Evolutionary conservation across 2,888 invertebrate genomes (phyloP), one percentile per base, ranked within the genome.

Genomic region (Patella ulyssiponensis): DNA sequence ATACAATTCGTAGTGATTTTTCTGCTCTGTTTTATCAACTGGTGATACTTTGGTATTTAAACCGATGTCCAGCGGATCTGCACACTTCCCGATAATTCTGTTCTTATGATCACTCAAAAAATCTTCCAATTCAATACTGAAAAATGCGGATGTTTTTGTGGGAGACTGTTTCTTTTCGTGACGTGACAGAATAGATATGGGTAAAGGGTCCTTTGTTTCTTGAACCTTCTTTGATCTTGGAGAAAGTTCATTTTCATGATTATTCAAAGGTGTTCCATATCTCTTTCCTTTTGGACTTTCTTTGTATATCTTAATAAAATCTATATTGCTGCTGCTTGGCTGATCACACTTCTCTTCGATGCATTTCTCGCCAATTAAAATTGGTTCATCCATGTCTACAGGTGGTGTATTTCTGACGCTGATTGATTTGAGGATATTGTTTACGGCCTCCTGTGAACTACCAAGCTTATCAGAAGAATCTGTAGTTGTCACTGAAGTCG

Each of bases 91-190:
- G 1, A 74, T 14, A 14, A 56, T 33, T 17, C 20, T 56, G 3
- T 73, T 75, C 70, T 76, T 74, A 17, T 51, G 56, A 71, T 75
- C 74, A 73, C 80, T 78, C 17, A 88, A 76, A 76, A 85, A 88
- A 44, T 80, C 77, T 71, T 88, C 86, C 17, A 88, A 78, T 72
- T 83, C 83, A 75, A 81, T 78, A 82, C 88, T 86, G 52, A 80
- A 71, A 79, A 88, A 88, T n/a, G 86, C 87, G 75, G 79, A 80
- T 20, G 77, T 79, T 73, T 85, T 84, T 20, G 85, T 81, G 51
- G 72, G 72, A 17, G 54, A 44, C 5, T 75, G 71, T 71, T 77
- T 78, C 58, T 75, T 80, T 73, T 87, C 87, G 14, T 82, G 73
- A 51, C 75, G 80, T 69, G 76, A 76, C n/a, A 87, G 73, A 14